Evolutionary conservation across 2,113 vertebrate genomes (phyloP).

Genomic region (Cyanoderma ruficeps): DNA sequence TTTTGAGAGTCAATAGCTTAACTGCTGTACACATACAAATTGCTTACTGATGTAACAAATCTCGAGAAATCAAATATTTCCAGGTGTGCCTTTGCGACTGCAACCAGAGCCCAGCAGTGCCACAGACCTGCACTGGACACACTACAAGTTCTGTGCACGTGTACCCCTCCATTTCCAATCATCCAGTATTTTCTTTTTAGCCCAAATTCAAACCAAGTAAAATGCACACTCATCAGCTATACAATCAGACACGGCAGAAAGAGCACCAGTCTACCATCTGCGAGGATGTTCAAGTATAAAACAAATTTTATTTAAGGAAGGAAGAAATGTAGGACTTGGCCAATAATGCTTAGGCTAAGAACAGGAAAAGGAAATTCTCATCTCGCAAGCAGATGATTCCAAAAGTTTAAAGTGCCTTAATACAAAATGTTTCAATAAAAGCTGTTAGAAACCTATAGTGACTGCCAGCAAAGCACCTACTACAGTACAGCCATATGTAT

Average conservation of each 20-base stretch:
- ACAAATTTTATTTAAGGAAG: neutral
- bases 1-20: neutral
- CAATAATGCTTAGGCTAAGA: neutral
- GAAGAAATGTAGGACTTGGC: neutral
- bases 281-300: neutral
- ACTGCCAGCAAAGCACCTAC: neutral
- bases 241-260: neutral
- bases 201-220: neutral
- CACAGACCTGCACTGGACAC: neutral
- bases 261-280: neutral
- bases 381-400: neutral
- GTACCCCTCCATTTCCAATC: neutral
- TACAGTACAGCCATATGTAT: neutral
- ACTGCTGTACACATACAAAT: neutral
- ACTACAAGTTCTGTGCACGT: rapidly evolving
- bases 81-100: neutral
- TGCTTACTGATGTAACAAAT: neutral
- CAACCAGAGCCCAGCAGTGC: neutral
- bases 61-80: neutral
- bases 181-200: neutral
- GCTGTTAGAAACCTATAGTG: neutral
- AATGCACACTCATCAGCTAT: neutral
- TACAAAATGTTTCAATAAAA: neutral
- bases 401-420: neutral
- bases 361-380: neutral